These are phyloP conservation scores for Sanderia malayensis DNA, from an alignment of 30 jellyfish, hydroid and myxozoan genomes.

Conservation along the genomic window DNA sequence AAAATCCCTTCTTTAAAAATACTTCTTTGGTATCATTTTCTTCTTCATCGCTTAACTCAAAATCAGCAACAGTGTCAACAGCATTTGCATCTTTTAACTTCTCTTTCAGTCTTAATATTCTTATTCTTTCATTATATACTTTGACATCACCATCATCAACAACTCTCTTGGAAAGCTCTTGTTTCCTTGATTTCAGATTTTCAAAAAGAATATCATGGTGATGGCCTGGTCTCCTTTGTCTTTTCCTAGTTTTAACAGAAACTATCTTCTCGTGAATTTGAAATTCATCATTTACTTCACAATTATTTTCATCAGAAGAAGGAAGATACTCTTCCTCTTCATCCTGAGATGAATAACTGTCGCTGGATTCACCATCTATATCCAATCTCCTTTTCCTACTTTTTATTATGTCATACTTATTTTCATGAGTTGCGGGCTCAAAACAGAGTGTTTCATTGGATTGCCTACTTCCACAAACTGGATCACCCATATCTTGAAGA, in stretches of 20 bases:
- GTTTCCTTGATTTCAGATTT: slow-evolving; percentile 13
- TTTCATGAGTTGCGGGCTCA: slow-evolving; percentile 14
- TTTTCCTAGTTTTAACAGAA: background rate
- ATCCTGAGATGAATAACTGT: slow-evolving; percentile 46
- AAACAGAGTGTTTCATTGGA: background rate
- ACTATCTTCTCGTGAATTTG: background rate
- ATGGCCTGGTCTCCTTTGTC: slow-evolving; percentile 9
- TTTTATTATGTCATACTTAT: slow-evolving; percentile 50
- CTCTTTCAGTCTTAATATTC: slow-evolving; percentile 48
- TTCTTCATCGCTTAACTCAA: slow-evolving; percentile 63
- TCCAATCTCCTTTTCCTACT: slow-evolving; percentile 24
- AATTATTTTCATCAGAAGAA: slow-evolving; percentile 50
- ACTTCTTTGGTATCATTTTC: slow-evolving; percentile 64
- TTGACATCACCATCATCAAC: slow-evolving; percentile 87
- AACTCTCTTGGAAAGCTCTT: slow-evolving; percentile 13
- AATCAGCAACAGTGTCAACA: slow-evolving; percentile 33
- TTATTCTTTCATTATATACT: slow-evolving; percentile 67
- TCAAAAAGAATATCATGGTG: slow-evolving; percentile 23
- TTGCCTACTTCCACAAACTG: slow-evolving; percentile 6
- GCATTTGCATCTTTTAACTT: slow-evolving; percentile 33
- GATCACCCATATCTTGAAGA: background rate
- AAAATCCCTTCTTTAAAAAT: slow-evolving; percentile 67
- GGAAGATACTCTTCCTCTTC: slow-evolving; percentile 68
- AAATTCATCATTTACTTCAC: slow-evolving; percentile 42
- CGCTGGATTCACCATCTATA: slow-evolving; percentile 41